These are phyloP conservation scores for Lethenteron camtschaticum DNA, from an alignment of 2,113 vertebrate genomes.

Conservation along the genomic window DNA sequence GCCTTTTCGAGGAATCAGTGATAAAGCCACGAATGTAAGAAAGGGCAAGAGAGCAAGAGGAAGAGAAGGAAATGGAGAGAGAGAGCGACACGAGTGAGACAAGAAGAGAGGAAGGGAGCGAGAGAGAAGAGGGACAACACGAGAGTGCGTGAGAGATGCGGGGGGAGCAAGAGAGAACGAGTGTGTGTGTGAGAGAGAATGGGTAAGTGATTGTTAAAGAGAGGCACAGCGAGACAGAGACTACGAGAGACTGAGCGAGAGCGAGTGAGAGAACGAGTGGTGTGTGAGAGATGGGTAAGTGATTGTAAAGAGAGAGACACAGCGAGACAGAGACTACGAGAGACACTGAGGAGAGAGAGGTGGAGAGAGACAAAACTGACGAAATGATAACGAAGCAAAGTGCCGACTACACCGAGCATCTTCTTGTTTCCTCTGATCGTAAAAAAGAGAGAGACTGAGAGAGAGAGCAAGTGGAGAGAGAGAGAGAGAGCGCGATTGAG, in stretches of 20 bases:
- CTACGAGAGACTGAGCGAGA: neutral
- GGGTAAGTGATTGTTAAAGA: too few species aligned
- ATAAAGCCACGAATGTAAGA: too few species aligned
- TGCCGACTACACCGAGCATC: too few species aligned
- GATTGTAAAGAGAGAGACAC: neutral
- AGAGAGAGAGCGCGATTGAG: too few species aligned
- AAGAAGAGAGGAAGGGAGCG: neutral
- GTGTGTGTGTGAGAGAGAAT: neutral
- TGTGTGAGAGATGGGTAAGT: neutral
- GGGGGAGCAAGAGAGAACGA: neutral
- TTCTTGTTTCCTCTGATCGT: too few species aligned
- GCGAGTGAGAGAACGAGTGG: neutral
- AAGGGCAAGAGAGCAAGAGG: neutral
- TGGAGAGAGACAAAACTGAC: neutral
- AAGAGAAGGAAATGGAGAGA: neutral
- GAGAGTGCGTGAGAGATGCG: neutral
- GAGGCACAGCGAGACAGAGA: too few species aligned
- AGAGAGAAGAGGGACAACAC: neutral
- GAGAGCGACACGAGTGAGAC: neutral
- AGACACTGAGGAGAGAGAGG: neutral
- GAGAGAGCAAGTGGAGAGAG: too few species aligned
- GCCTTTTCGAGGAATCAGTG: too few species aligned
- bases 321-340: neutral
- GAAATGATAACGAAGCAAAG: too few species aligned
- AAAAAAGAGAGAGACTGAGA: neutral